These are phyloP conservation scores for Naso thynnoides DNA, from an alignment of 2,797 vertebrate genomes.

Conservation along the genomic window DNA sequence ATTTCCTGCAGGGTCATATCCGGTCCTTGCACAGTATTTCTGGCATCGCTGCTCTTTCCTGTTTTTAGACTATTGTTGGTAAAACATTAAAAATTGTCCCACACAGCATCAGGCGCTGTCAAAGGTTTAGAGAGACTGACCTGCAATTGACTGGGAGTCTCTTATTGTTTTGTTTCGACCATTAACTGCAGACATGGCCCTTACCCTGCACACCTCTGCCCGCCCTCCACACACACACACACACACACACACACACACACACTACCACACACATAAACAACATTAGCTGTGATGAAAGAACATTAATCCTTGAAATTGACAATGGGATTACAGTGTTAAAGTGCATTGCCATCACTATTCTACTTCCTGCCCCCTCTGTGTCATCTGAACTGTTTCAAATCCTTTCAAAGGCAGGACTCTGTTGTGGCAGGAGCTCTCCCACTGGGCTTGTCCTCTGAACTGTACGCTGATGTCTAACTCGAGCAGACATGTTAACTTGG, in stretches of 20 bases:
- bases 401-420: conserved; percentile 73
- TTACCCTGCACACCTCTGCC: neutral
- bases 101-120: conserved; percentile 53
- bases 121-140: conserved; percentile 41
- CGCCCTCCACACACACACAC: conserved; percentile 8
- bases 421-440: conserved; percentile 62
- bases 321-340: conserved; percentile 77
- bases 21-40: conserved; percentile 40
- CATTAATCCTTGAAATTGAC: conserved; percentile 71
- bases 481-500: conserved; percentile 73
- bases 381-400: conserved; percentile 79
- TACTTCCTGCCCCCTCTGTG: conserved; percentile 74
- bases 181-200: conserved; percentile 45
- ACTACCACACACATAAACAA: conserved; percentile 25
- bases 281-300: conserved; percentile 63
- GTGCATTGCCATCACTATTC: conserved; percentile 60
- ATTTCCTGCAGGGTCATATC: conserved; percentile 44
- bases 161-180: conserved; percentile 51
- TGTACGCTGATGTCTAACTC: conserved; percentile 68
- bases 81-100: conserved; percentile 51
- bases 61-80: conserved; percentile 61
- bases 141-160: conserved; percentile 53
- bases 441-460: conserved; percentile 75
- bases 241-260: conserved; percentile 21
- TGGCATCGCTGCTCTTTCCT: conserved; percentile 46